Conservation (phyloP, 2,888 invertebrate species). For the Selenia dentaria region DNA sequence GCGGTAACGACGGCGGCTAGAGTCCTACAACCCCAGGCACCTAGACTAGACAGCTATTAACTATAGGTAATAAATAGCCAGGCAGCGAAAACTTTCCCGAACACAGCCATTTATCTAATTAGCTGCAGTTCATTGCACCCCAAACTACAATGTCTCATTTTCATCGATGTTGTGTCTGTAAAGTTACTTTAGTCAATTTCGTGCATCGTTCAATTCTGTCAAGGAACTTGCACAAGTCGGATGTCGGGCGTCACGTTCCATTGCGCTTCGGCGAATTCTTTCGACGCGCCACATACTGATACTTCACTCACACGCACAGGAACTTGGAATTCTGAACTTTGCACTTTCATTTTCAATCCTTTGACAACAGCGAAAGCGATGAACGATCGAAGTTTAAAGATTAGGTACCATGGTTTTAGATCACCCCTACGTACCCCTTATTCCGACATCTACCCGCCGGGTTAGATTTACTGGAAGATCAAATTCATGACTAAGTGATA, state of each 20-base stretch:
- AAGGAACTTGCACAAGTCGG: conserved; percentile 64
- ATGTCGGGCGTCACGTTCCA: conserved; percentile 64
- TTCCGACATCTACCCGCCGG: no score
- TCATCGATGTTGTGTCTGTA: conserved; percentile 1
- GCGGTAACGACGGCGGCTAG: conserved; percentile 29
- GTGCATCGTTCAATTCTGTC: conserved; percentile 41
- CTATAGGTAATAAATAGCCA: conserved; percentile 9
- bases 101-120: background rate
- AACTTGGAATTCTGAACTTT: conserved; percentile 50
- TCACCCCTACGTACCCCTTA: no score
- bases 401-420: no score
- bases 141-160: background rate
- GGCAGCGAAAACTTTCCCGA: conserved; percentile 1
- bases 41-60: conserved; percentile 12
- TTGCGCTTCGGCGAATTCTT: conserved; percentile 64
- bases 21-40: conserved; percentile 13
- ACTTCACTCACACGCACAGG: conserved; percentile 39
- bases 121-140: background rate
- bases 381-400: conserved; percentile 14
- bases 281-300: conserved; percentile 38
- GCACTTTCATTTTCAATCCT: conserved; percentile 54
- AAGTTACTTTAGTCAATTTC: conserved; percentile 15
- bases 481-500: conserved; percentile 12
- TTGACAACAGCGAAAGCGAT: conserved; percentile 23
- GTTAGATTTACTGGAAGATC: conserved; percentile 4